These are phyloP conservation scores for Eutrigla gurnardus DNA, from an alignment of 2,797 vertebrate genomes.

Conservation along the genomic window DNA sequence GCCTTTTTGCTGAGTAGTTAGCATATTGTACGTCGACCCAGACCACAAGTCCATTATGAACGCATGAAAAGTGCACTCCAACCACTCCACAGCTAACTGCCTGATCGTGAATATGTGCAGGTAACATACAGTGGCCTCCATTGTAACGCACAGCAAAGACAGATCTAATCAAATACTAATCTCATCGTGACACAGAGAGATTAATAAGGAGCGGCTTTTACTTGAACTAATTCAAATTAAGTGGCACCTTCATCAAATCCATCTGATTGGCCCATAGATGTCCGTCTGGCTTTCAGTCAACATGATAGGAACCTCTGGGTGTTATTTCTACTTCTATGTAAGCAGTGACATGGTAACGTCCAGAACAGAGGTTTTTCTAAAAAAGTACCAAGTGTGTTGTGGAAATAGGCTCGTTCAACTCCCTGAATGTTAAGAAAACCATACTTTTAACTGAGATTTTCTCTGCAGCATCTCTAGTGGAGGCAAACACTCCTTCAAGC, in stretches of 20 bases:
- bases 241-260: not conserved
- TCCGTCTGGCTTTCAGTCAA: conserved; percentile 2
- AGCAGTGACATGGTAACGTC: not conserved
- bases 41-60: not conserved
- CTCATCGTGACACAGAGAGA: conserved; percentile 2
- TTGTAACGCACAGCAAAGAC: not conserved
- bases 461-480: not conserved
- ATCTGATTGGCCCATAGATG: not conserved
- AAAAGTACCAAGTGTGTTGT: not conserved
- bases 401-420: not conserved
- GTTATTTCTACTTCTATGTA: not conserved
- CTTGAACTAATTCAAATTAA: conserved; percentile 7
- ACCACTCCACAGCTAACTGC: not conserved
- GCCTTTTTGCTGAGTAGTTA: conserved; percentile 10
- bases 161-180: conserved; percentile 13
- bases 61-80: not conserved
- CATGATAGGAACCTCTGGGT: not conserved
- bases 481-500: conserved; percentile 24
- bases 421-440: not conserved
- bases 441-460: conserved; percentile 13
- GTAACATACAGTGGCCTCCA: not conserved
- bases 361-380: conserved; percentile 10
- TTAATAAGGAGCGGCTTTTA: conserved; percentile 15
- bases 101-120: not conserved
- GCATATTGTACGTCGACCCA: not conserved